A percentile compares a stretch with the other conserved stretches of the same genome.
Evolutionary conservation across 2,888 invertebrate genomes (phyloP).

Genomic region (Apodemia hepburni): DNA sequence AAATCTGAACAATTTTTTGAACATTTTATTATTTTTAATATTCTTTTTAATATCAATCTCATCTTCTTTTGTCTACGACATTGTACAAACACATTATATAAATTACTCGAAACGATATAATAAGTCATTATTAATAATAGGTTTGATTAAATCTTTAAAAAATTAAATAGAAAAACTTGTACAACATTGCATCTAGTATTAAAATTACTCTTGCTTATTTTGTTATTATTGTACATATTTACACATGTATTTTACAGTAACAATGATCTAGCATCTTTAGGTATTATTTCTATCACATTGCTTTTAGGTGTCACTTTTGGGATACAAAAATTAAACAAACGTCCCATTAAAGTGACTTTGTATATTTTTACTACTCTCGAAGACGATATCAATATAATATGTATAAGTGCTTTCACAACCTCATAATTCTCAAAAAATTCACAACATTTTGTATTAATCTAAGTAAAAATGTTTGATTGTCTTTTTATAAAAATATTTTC

Average conservation of each 20-base stretch:
- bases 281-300: conserved; percentile 78
- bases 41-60: conserved; percentile 70
- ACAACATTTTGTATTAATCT: conserved; percentile 30
- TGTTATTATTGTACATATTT: conserved; percentile 78
- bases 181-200: conserved; percentile 78
- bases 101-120: conserved; percentile 79
- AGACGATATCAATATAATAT: conserved; percentile 31
- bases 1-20: conserved; percentile 67
- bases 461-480: neutral
- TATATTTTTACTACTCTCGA: conserved; percentile 30
- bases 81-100: conserved; percentile 77
- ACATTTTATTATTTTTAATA: conserved; percentile 77
- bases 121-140: conserved; percentile 76
- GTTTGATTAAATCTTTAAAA: conserved; percentile 78
- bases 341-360: conserved; percentile 33
- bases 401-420: conserved; percentile 55
- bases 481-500: neutral
- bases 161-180: conserved; percentile 73
- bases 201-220: conserved; percentile 67
- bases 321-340: conserved; percentile 35
- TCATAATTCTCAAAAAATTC: conserved; percentile 40
- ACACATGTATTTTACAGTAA: conserved; percentile 77
- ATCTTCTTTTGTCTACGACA: conserved; percentile 68
- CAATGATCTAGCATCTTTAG: conserved; percentile 79
- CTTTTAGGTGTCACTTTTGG: conserved; percentile 42